Evolutionary conservation across 2,888 invertebrate species (phyloP), one percentile per base, ranked within the genome.

Genomic region (Eupelmus urozonus): DNA sequence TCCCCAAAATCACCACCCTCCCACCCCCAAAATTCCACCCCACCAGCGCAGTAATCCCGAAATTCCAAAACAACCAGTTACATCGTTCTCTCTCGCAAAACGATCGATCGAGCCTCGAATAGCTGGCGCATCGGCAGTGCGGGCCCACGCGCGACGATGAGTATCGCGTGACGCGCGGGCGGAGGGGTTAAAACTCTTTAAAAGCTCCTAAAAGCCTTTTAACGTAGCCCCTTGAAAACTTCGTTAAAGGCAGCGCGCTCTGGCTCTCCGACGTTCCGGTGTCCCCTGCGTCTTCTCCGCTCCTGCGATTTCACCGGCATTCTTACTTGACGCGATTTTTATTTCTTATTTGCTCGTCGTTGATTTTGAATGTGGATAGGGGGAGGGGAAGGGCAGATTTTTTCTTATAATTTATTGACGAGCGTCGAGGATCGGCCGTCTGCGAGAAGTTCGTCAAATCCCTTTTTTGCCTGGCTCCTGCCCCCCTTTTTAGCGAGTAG

Each of bases 121-220:
- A 45, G n/a, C n/a, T n/a, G n/a, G n/a, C n/a, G n/a, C 34, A 34
- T 34, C 2, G 45, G 71, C 65, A 67, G 65, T 71, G 60, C 70
- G 76, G 40, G 75, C 62, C 67, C 67, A 66, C 62, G 57, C 72
- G 80, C 77, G 80, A 80, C 78, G 79, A 82, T 76, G 82, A 81
- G 82, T 82, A 82, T 83, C 83, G 82, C 81, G 73, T 82, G 81
- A 82, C 82, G 82, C 82, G 81, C 77, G 53, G 7, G 13, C 16
- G 16, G 45, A 45, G 74, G 77, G 76, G 76, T 76, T 76, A 80
- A 80, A 82, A 82, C 82, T 82, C 82, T 84, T 83, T 83, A 82
- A 83, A 83, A 84, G 84, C 83, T 83, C 81, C 84, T 86, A 85
- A 87, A 87, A 87, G 86, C 85, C 84, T 87, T 87, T 85, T 85